Base-by-base conservation (phyloP, 2,888 invertebrate species). In the Scaeva pyrastri region DNA sequence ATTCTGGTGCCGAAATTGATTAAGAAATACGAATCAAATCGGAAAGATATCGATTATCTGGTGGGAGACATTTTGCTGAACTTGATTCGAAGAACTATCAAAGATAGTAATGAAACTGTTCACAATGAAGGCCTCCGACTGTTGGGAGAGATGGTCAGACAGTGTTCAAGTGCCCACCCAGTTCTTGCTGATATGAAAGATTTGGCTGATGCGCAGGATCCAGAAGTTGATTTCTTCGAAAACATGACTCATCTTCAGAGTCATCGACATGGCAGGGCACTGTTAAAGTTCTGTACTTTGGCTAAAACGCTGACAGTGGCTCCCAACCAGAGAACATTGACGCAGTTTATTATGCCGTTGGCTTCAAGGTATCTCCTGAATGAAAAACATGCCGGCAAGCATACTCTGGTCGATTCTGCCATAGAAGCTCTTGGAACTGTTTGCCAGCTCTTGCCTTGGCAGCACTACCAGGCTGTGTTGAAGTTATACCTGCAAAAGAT, bases 201-300 rank as follows among this genome's bases (percentile, higher is more conserved):
- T 43, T 92, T 97, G 41, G 94, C 95, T 0, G 96, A 96, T 90
- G 75, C 81, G 2, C 88, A 89, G 94, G 98, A 99, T 91, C 91
- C 94, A 10, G 98, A 99, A 91, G 96, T 96, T 0, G 98, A 99
- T 92, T 98, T 99, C 94, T 99, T 98, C 91, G 97, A 97, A 90
- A 99, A 98, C 91, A 95, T 98, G 90, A 95, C 95, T 31, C 98
- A 99, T 93, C 92, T 97, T 58, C 97, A 99, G 93, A 93, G 96
- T 75, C 97, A 98, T 91, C 94, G 98, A 82, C 96, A 97, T 90
- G 96, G 96, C 0, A 94, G 97, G 89, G 98, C 98, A 0, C 91
- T 99, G 58, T 91, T 96, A 16, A 96, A 96, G 89, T 96, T 97
- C 90, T 95, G 95, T 82, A 94, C 94, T 88, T 91, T 96, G 7